A percentile compares a stretch with the other conserved stretches of the same genome.
These are phyloP conservation scores for Periplaneta americana DNA, from an alignment of 1,140 invertebrate genomes.

Conservation along the genomic window DNA sequence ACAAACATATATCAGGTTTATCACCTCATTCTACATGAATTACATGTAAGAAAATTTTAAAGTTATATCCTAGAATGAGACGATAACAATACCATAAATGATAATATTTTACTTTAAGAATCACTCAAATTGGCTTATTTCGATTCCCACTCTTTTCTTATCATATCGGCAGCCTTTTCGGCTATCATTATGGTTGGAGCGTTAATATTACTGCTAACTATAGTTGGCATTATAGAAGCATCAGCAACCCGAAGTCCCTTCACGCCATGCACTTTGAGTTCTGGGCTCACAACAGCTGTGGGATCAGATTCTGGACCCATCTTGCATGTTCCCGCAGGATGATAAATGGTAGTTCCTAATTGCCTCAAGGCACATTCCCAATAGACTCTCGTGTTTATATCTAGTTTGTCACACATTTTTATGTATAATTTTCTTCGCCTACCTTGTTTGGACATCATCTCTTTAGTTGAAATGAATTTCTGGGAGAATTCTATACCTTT, in stretches of 20 bases:
- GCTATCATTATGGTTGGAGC: conserved; percentile 52
- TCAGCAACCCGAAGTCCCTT: conserved; percentile 27
- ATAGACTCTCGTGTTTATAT: conserved; percentile 20
- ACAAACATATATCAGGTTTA: no score
- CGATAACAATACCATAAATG: no score
- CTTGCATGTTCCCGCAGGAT: conserved; percentile 34
- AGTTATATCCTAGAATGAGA: no score
- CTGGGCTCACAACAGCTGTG: no score
- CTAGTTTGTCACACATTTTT: conserved; percentile 27
- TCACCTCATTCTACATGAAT: no score
- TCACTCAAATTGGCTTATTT: no score
- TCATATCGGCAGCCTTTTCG: no score
- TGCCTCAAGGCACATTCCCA: conserved; percentile 29
- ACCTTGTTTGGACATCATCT: background rate
- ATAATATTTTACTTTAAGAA: no score
- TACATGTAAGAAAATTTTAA: no score
- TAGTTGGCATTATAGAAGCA: no score
- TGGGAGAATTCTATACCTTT: conserved; percentile 36
- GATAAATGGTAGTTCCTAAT: background rate
- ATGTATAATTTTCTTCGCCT: conserved; percentile 3
- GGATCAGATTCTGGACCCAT: no score
- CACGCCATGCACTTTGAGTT: conserved; percentile 34
- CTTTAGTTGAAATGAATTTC: background rate
- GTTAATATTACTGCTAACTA: conserved; percentile 37
- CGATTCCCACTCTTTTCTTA: conserved; percentile 48